Evolutionary conservation across 2,888 invertebrate species (phyloP).

Genomic region (Rhorus exstirpatorius): DNA sequence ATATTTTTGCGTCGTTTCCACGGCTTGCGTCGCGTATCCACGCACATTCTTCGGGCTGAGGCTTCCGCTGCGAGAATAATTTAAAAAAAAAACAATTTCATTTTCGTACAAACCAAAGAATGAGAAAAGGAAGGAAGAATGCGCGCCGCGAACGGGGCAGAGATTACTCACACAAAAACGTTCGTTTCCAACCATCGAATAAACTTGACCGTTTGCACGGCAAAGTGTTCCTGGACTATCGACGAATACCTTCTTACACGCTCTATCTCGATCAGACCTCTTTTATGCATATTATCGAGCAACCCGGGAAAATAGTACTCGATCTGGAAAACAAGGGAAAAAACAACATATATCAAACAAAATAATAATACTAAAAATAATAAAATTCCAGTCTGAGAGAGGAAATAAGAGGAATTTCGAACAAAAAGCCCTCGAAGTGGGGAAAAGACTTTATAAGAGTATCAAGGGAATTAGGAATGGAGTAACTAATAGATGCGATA

Average conservation of each 20-base stretch:
- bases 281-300: slow-evolving; percentile 88
- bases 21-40: slow-evolving; percentile 89
- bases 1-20: slow-evolving; percentile 90
- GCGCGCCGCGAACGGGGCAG: no score
- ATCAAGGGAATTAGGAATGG: no score
- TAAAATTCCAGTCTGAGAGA: not conserved
- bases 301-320: slow-evolving; percentile 92
- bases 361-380: not conserved
- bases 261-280: slow-evolving; percentile 82
- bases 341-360: not conserved
- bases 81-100: not conserved
- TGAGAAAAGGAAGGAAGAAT: not conserved
- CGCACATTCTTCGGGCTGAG: slow-evolving; percentile 93
- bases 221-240: slow-evolving; percentile 77
- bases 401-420: no score
- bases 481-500: no score
- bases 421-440: no score
- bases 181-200: slow-evolving; percentile 90
- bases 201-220: slow-evolving; percentile 77
- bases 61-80: slow-evolving; percentile 88
- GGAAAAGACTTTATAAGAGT: no score
- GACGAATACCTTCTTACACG: slow-evolving; percentile 78
- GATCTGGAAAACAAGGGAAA: slow-evolving; percentile 86
- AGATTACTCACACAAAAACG: slow-evolving; percentile 92
- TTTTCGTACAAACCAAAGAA: not conserved